Evolutionary conservation across 2,797 vertebrate genomes (phyloP).

Genomic region (Gymnoscopelus microlampas): DNA sequence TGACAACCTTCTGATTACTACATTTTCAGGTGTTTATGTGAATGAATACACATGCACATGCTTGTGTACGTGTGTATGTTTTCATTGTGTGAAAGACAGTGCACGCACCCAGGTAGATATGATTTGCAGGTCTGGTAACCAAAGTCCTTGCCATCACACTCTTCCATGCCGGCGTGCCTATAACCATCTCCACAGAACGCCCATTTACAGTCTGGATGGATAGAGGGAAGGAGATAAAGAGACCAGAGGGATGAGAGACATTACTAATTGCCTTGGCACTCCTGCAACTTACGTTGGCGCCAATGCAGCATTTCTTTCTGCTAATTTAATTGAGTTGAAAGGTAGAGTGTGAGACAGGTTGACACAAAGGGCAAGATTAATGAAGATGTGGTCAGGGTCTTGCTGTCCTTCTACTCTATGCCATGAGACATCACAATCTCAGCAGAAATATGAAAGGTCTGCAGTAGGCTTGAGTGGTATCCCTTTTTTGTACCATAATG

Average conservation of each 20-base stretch:
- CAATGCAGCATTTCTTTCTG: slow-evolving; percentile 68
- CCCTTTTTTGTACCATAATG: too few relatives aligned
- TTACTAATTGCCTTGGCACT: slow-evolving; percentile 72
- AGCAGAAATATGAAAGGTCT: slow-evolving; percentile 10
- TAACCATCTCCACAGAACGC: slow-evolving; percentile 97
- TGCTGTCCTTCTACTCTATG: slow-evolving; percentile 48
- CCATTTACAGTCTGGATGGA: slow-evolving; percentile 87
- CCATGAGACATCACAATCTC: slow-evolving; percentile 33
- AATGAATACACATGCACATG: too few relatives aligned
- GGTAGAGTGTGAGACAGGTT: slow-evolving; percentile 32
- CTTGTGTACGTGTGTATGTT: slow-evolving; percentile 2
- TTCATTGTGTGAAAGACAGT: background rate
- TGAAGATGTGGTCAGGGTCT: slow-evolving; percentile 57
- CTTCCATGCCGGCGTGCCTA: slow-evolving; percentile 90
- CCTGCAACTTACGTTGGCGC: slow-evolving; percentile 51
- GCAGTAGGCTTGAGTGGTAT: background rate
- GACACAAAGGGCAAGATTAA: slow-evolving; percentile 48
- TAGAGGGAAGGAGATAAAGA: slow-evolving; percentile 7
- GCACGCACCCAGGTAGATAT: slow-evolving; percentile 92
- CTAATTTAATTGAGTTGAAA: slow-evolving; percentile 70
- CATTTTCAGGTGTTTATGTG: background rate
- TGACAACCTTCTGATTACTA: too few relatives aligned
- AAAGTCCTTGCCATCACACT: slow-evolving; percentile 96
- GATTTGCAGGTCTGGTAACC: slow-evolving; percentile 94
- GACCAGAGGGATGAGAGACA: background rate